Evolutionary conservation across 2,797 vertebrate genomes (phyloP).

Genomic region (Apogon hyalosoma): DNA sequence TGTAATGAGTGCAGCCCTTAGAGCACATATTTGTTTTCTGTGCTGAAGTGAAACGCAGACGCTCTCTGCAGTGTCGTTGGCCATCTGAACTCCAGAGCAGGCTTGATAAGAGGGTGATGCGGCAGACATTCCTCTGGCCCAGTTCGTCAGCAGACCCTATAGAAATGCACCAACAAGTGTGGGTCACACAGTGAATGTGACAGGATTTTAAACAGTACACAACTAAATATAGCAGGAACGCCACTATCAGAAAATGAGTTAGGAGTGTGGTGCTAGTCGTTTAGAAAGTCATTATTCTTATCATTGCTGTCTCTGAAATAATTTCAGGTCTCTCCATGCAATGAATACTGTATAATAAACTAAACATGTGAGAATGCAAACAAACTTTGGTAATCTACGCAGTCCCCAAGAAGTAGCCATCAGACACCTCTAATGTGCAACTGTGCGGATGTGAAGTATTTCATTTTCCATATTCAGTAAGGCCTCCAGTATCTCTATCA

Average conservation of each 20-base stretch:
- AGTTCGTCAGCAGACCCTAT: conserved; percentile 74
- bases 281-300: conserved; percentile 91
- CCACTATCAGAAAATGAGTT: conserved; percentile 90
- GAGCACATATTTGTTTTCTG: conserved; percentile 37
- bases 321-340: conserved; percentile 88
- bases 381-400: conserved; percentile 82
- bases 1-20: conserved; percentile 25
- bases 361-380: conserved; percentile 81
- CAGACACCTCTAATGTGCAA: conserved; percentile 67
- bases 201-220: conserved; percentile 89
- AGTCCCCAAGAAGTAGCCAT: conserved; percentile 73
- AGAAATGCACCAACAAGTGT: conserved; percentile 76
- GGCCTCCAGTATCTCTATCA: conserved; percentile 68
- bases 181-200: conserved; percentile 84
- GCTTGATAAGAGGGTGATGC: conserved; percentile 71
- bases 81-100: conserved; percentile 76
- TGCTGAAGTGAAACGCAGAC: conserved; percentile 41
- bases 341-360: conserved; percentile 89
- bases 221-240: conserved; percentile 87
- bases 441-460: conserved; percentile 56
- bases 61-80: conserved; percentile 66
- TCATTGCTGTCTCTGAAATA: conserved; percentile 89
- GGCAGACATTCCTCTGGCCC: conserved; percentile 70
- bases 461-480: conserved; percentile 76
- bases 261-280: conserved; percentile 86